Conservation (phyloP, 2,888 invertebrate species). For the Cacoxenus indagator region DNA sequence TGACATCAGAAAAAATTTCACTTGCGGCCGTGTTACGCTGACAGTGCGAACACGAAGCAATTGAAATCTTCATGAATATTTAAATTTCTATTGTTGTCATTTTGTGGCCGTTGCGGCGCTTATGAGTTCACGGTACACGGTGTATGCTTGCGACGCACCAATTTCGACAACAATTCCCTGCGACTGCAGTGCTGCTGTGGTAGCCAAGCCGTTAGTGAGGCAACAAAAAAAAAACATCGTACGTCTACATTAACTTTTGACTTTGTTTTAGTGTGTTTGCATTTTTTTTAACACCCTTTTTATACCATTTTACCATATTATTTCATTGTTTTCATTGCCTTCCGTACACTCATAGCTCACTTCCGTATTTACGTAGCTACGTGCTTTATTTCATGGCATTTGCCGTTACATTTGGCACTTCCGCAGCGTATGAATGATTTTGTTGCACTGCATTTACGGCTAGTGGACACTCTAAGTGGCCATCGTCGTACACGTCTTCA, state of each 20-base stretch:
- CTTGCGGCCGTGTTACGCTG: conserved; percentile 7
- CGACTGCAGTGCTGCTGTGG: too few species aligned
- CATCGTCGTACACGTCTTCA: background rate
- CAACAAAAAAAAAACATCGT: too few species aligned
- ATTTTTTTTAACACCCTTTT: too few species aligned
- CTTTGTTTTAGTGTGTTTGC: too few species aligned
- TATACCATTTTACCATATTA: too few species aligned
- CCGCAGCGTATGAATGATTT: conserved; percentile 44
- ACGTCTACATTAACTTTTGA: too few species aligned
- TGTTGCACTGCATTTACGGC: conserved; percentile 40
- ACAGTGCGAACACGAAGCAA: too few species aligned
- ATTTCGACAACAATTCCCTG: too few species aligned
- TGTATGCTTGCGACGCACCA: too few species aligned
- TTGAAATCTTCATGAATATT: conserved; percentile 48
- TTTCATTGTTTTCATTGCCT: background rate
- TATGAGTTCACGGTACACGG: too few species aligned
- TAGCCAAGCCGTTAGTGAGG: conserved; percentile 8
- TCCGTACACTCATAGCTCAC: conserved; percentile 21
- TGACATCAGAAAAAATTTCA: background rate
- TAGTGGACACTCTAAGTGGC: conserved; percentile 31
- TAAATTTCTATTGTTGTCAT: conserved; percentile 43
- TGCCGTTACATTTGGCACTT: conserved; percentile 32
- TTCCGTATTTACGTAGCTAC: conserved; percentile 24
- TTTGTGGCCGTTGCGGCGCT: conserved; percentile 1
- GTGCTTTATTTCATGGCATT: background rate